Conservation (phyloP, 2,888 invertebrate genomes). For the Amiota mariae region DNA sequence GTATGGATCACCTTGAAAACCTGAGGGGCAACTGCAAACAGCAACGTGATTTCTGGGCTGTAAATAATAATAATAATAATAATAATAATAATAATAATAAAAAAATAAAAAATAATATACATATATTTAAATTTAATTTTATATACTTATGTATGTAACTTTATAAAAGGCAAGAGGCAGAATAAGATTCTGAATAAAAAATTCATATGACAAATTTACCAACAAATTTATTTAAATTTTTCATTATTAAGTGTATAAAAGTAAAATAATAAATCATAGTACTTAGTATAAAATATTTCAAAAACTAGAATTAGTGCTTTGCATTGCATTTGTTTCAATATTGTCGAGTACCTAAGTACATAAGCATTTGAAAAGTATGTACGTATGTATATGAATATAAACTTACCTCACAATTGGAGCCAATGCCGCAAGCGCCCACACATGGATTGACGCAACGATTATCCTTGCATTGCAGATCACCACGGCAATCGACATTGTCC, state of each 20-base stretch:
- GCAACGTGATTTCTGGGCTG: slow-evolving; percentile 83
- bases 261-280: too few species aligned
- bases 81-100: not conserved
- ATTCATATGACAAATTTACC: too few species aligned
- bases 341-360: too few species aligned
- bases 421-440: slow-evolving; percentile 82
- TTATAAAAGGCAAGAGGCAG: too few species aligned
- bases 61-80: not conserved
- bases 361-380: not conserved
- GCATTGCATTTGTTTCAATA: too few species aligned
- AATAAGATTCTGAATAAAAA: too few species aligned
- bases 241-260: too few species aligned
- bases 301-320: too few species aligned
- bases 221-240: too few species aligned
- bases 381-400: slow-evolving; percentile 4
- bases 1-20: slow-evolving; percentile 87
- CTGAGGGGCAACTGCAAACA: slow-evolving; percentile 84
- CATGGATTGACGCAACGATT: slow-evolving; percentile 88
- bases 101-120: not conserved
- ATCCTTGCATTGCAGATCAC: slow-evolving; percentile 82
- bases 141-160: too few species aligned
- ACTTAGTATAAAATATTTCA: too few species aligned
- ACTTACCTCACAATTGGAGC: slow-evolving; percentile 84
- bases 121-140: not conserved
- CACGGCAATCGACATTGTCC: slow-evolving; percentile 85